Base-by-base conservation (phyloP, 2,113 vertebrate genomes). In the Colaptes auratus region DNA sequence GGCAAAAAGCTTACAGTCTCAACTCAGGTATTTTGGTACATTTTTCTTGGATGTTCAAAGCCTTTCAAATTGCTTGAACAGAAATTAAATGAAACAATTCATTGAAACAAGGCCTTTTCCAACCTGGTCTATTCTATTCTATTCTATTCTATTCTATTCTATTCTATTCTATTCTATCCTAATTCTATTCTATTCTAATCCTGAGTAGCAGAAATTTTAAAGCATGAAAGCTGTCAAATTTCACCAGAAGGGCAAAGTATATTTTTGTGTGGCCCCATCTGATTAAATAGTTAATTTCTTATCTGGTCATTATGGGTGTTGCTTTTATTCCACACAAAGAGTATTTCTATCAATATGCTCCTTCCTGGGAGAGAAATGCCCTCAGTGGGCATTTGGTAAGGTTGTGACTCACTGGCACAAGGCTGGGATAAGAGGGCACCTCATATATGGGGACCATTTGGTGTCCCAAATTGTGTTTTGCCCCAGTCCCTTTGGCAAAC, bases 211-310 rank as follows among this genome's bases (percentile, higher is more conserved):
- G 17, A 76, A 75, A 72, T 71, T 74, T 75, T 52, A 72, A 89
- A 52, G 44, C 15, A 30, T 35, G 36, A 82, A 90, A 79, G 63
- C 48, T 73, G 71, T 36, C 71, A 48, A 66, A 79, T 39, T 64
- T 59, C 13, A 35, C 35, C 0, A 1, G 50, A 76, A 71, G 30
- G 27, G 58, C 13, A 11, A 84, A 75, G 50, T 23, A 35, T 3
- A 0, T 30, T 75, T 76, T 76, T 71, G 23, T 77, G 25, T 24
- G 56, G 56, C 19, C 15, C 15, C 39, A 44, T 9, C 31, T 50
- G 42, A 91, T 74, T 69, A 53, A 93, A 61, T 56, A 56, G 85
- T 74, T 63, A 25, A 66, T 78, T 93, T 87, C 59, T 73, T 77
- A 67, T 58, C 16, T 8, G 3, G 9, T 48, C 10, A 16, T 71